Evolutionary conservation across 2,797 vertebrate species (phyloP).

Genomic region (Allobates femoralis): DNA sequence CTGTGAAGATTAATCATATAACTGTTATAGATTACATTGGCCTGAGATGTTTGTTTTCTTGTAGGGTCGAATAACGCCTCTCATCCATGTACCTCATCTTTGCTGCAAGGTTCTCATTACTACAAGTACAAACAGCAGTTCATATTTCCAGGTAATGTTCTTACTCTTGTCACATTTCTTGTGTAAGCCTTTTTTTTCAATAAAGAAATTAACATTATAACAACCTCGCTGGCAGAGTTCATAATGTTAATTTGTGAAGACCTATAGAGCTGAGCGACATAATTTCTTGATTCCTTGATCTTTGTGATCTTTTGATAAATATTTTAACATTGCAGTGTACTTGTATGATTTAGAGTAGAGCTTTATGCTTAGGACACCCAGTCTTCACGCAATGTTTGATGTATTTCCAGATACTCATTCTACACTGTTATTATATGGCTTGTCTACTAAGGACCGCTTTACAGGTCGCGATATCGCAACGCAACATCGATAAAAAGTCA

Average conservation of each 20-base stretch:
- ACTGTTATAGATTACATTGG: neutral
- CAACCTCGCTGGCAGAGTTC: neutral
- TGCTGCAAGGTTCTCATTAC: slow-evolving; percentile 90
- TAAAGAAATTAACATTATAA: neutral
- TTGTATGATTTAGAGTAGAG: neutral
- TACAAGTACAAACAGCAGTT: slow-evolving; percentile 99
- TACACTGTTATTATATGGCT: neutral
- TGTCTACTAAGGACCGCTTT: no score
- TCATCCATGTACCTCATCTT: slow-evolving; percentile 65
- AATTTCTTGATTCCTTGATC: slow-evolving; percentile 44
- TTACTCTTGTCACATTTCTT: neutral
- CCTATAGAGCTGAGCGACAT: neutral
- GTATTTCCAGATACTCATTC: neutral
- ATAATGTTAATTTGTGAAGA: neutral
- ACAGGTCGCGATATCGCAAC: no score
- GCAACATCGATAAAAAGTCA: no score
- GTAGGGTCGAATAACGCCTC: slow-evolving; percentile 54
- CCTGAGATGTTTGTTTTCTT: neutral
- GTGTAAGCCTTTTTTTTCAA: neutral
- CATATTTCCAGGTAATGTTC: slow-evolving; percentile 93
- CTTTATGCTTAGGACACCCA: neutral
- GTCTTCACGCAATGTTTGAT: slow-evolving; percentile 31
- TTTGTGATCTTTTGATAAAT: slow-evolving; percentile 63
- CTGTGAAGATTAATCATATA: neutral
- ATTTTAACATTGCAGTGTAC: slow-evolving; percentile 52